Base-by-base conservation (phyloP, 2,888 invertebrate species). In the Pocota personata region DNA sequence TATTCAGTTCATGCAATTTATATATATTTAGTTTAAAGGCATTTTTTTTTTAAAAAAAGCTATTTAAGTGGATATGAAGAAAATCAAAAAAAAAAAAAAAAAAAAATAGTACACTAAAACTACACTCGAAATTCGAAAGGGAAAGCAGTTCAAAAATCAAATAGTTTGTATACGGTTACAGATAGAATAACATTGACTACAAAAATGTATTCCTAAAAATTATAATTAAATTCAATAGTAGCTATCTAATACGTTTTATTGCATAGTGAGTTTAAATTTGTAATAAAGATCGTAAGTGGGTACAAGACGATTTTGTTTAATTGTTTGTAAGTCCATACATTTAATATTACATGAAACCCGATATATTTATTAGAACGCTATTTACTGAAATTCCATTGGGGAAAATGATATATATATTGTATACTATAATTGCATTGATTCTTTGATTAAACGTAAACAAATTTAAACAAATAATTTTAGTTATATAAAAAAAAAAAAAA, bases 1-100 rank as follows among this genome's bases (percentile, higher is more conserved):
- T 8, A 40, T 43, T 35, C 19, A 46, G 35, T 67, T 35, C 83
- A 83, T 83, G 83, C 83, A 78, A 14, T 55, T 83, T 73, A 83
- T 79, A 7, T 64, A 37, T 55, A 62, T 79, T 55, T 72, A 62
- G 35, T 55, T 78, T 73, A 52, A 73, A 55, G 35, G 48, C 79
- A 30, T 57, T 67, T 43, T 67, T 40, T 50, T 67, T 62, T 46
- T 24, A 55, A 73, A n/a, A n/a, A n/a, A n/a, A 67, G 62, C 79
- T 75, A 73, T 83, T 79, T 64, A 67, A 60, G 30, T 57, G 67
- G 40, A 83, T 48, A 48, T 8, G 60, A 77, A 58, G 1, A 73
- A 83, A 67, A n/a, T n/a, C n/a, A n/a, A 60, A 1, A 5, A 35
- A 82, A 71, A 60, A 6, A 16, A 62, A 48, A 67, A 35, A 12